phyloP scores from a whole-genome alignment of 2,113 vertebrate species.

The Alethe castanea region DNA sequence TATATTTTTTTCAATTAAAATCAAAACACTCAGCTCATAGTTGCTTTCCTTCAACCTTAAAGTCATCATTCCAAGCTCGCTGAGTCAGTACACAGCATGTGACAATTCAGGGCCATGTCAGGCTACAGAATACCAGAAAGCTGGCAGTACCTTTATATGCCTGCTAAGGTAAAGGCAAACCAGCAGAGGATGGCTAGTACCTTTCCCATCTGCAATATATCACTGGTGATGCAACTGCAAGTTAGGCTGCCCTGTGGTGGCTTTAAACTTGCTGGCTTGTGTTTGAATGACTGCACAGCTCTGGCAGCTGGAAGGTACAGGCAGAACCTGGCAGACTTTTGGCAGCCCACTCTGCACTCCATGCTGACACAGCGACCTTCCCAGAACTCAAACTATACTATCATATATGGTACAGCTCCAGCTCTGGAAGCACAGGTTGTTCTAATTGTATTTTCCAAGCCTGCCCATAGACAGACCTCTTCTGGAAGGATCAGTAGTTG shows the following conservation, averaged over 20 bases:
- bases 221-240: neutral
- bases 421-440: neutral
- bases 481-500: neutral
- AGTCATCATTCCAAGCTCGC: neutral
- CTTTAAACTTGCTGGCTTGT: neutral
- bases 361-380: neutral
- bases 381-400: neutral
- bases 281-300: neutral
- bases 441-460: neutral
- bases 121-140: neutral
- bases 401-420: neutral
- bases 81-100: neutral
- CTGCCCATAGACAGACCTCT: neutral
- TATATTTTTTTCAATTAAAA: neutral
- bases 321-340: neutral
- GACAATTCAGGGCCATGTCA: neutral
- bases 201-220: neutral
- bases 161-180: neutral
- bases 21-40: neutral
- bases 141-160: neutral
- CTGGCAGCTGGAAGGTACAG: neutral
- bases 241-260: neutral
- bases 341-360: neutral
- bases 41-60: neutral
- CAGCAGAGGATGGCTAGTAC: neutral